Conservation (phyloP, 1,140 invertebrate species). For the Telenomus remus region DNA sequence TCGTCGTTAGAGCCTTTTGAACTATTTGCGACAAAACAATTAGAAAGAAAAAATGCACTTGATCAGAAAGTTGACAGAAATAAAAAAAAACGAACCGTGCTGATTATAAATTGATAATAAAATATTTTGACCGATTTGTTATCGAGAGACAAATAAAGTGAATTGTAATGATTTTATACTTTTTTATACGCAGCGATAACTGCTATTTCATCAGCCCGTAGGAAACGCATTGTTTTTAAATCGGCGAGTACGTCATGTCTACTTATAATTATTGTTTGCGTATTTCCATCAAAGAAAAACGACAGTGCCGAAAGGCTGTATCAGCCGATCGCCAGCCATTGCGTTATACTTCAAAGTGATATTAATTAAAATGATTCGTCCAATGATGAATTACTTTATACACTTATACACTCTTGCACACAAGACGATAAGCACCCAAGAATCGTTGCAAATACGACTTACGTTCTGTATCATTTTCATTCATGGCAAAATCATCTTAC, state of each 20-base stretch:
- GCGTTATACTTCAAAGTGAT: slow-evolving; percentile 42
- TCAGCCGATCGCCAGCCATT: slow-evolving; percentile 51
- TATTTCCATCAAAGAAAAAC: slow-evolving; percentile 42
- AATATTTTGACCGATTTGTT: background rate
- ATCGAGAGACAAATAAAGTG: slow-evolving; percentile 8
- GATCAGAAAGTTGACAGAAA: too few relatives aligned
- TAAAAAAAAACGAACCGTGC: too few relatives aligned
- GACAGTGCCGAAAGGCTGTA: slow-evolving; percentile 44
- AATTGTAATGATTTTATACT: slow-evolving; percentile 45
- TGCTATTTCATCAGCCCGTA: slow-evolving; percentile 26
- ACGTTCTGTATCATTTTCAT: background rate
- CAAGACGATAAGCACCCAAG: slow-evolving; percentile 8
- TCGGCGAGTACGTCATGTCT: slow-evolving; percentile 35
- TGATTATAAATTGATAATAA: too few relatives aligned
- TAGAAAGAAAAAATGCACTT: too few relatives aligned
- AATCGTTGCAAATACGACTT: background rate
- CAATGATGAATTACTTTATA: slow-evolving; percentile 35
- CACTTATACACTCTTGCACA: slow-evolving; percentile 11
- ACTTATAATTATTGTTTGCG: slow-evolving; percentile 41
- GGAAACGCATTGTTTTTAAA: slow-evolving; percentile 47
- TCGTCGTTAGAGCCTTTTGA: background rate
- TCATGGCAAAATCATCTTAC: background rate
- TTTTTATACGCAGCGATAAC: slow-evolving; percentile 27
- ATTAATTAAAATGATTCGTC: slow-evolving; percentile 52
- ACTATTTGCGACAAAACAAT: too few relatives aligned